Base-by-base conservation (phyloP, 2,888 invertebrate genomes). In the Argynnis bischoffii region DNA sequence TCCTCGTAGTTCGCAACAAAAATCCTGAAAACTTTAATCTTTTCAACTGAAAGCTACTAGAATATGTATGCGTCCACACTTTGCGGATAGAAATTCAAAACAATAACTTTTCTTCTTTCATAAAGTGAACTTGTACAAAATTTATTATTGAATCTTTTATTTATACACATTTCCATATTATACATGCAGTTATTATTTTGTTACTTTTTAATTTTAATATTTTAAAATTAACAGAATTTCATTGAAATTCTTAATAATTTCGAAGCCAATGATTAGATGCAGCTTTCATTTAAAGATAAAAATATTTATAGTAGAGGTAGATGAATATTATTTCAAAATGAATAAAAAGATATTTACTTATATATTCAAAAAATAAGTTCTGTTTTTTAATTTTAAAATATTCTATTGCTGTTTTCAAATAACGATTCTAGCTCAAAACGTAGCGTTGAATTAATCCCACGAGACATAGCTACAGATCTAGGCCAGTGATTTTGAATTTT, bases 51-150 rank as follows among this genome's bases (percentile, higher is more conserved):
- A 80, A 83, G 79, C 82, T 81, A 78, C 81, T 80, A 77, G 80
- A 81, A 85, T 84, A 83, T 82, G 80, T 81, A 83, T 83, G 79
- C 75, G 77, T 75, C 70, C 73, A 78, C 76, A 75, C 77, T 80
- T 69, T 72, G 72, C 69, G 77, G 74, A 78, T 77, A 78, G 77
- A 71, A 79, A 79, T 78, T 79, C 75, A 75, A 77, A 78, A 81
- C 79, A 80, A 81, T 79, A 76, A 77, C 75, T 74, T 76, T 75
- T 74, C 77, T 73, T 68, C 72, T 73, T 70, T 66, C 48, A 66
- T 47, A 65, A 70, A 57, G 63, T 70, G 14, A 16, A 48, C 48
- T 63, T 21, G 53, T 16, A 51, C 59, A n/a, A 6, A 26, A 48
- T 59, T 48, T 48, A n/a, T 48, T 48, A 21, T 15, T 13, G 5